Evolutionary conservation across 2,113 vertebrate genomes (phyloP), one percentile per base, ranked within the genome.

Genomic region (Heterotis niloticus): DNA sequence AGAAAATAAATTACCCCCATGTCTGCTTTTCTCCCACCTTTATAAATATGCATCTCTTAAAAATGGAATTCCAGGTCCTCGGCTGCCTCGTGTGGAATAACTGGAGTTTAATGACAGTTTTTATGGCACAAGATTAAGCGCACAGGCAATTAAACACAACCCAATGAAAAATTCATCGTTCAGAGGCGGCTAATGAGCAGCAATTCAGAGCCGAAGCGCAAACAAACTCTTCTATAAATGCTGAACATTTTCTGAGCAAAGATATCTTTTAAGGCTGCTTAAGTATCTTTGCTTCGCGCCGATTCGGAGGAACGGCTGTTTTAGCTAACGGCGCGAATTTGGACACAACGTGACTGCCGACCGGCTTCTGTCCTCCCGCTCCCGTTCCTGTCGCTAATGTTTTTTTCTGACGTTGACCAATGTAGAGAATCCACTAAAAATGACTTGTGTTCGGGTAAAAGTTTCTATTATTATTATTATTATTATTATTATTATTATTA

Each of bases 31-130:
- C 82, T 85, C 80, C 78, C 72, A 83, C 79, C 71, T 80, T 87
- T 82, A 90, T 88, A 87, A 86, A 88, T 91, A 90, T 88, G 81
- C 82, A 88, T 88, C 83, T 86, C 84, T 84, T 82, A 87, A 88
- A 82, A 83, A 82, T 62, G 44, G 52, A 57, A 73, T 12, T 83
- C 78, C 83, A 81, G 79, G 81, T 86, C 82, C 81, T 90, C 87
- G 85, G 84, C 84, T 86, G 77, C 76, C 80, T 88, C 72, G n/a
- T 85, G 87, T 87, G 83, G 85, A 91, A 90, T 84, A 89, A 90
- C 90, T 88, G 76, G 34, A 89, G 84, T 88, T 86, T 88, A 86
- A 89, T 89, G 82, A 84, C 84, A 82, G 70, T 84, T 87, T 89
- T 85, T 87, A 85, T 84, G 80, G 51, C 57, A 68, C 18, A 64